phyloP scores from a whole-genome alignment of 2,888 invertebrate species.

The Stictocephala bisonia region DNA sequence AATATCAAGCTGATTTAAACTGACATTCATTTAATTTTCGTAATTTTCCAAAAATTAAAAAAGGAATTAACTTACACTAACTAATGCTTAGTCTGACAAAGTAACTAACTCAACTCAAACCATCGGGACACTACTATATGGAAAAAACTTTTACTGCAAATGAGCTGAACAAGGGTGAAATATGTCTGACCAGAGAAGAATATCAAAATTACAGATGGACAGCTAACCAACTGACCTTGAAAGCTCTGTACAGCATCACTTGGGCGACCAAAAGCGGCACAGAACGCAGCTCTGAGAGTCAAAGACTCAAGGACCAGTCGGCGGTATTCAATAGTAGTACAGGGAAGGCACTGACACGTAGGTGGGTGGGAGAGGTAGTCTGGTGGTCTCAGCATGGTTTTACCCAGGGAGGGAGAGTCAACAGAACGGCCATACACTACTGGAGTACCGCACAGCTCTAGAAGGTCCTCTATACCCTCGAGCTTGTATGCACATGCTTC shows the following conservation, averaged over 20 bases:
- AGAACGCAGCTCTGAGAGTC: constrained; percentile 8
- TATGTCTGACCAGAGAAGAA: too few species aligned
- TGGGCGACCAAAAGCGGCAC: not conserved
- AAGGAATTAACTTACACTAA: too few species aligned
- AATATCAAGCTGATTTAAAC: too few species aligned
- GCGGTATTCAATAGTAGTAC: not conserved
- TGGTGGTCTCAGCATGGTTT: not conserved
- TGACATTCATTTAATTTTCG: too few species aligned
- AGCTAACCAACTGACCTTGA: constrained; percentile 7
- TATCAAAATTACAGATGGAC: too few species aligned
- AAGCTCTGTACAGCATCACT: not conserved
- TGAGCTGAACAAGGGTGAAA: too few species aligned
- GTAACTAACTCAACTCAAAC: too few species aligned
- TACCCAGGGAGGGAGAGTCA: not conserved
- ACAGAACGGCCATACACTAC: too few species aligned
- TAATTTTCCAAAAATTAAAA: too few species aligned
- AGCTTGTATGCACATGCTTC: constrained; percentile 11
- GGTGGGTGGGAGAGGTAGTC: not conserved
- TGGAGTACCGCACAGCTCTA: not conserved
- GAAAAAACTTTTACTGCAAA: too few species aligned
- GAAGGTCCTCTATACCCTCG: constrained; percentile 6
- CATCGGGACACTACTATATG: too few species aligned
- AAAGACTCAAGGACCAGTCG: constrained; percentile 22
- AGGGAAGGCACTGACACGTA: constrained; percentile 3
- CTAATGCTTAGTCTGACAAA: too few species aligned